These are phyloP conservation scores for Plutomurus gul DNA, from an alignment of 1,140 invertebrate species.

Conservation along the genomic window DNA sequence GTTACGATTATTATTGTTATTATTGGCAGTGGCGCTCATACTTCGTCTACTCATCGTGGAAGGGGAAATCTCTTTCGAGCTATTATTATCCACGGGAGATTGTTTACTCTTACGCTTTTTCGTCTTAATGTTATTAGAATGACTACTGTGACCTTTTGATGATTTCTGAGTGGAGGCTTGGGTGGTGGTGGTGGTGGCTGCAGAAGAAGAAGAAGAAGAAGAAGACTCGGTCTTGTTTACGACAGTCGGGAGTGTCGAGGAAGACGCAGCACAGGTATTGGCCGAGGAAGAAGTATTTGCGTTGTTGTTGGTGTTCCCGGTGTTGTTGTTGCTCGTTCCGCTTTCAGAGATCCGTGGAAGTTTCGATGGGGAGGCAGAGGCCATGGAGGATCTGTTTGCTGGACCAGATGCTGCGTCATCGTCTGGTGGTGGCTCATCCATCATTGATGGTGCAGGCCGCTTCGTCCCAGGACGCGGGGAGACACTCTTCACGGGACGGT, in stretches of 20 bases:
- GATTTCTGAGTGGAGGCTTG: background rate
- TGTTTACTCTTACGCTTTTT: background rate
- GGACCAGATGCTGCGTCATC: slow-evolving; percentile 44
- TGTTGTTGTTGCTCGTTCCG: background rate
- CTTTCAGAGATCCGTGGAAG: slow-evolving; percentile 36
- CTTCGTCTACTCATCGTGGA: slow-evolving; percentile 23
- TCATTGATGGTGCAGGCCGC: slow-evolving; percentile 45
- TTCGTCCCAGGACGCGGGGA: slow-evolving; percentile 42
- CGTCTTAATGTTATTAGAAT: slow-evolving; percentile 1
- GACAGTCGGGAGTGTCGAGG: background rate
- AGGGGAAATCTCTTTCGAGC: background rate
- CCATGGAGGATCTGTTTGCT: slow-evolving; percentile 15
- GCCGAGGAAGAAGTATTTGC: background rate
- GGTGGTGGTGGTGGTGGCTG: background rate
- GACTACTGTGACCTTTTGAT: slow-evolving; percentile 9
- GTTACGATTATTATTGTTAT: background rate
- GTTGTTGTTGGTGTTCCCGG: background rate
- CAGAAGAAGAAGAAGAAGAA: background rate
- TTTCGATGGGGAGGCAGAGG: slow-evolving; percentile 41
- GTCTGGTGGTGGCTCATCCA: slow-evolving; percentile 52
- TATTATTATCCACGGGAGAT: background rate
- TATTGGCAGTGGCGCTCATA: background rate
- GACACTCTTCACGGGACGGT: slow-evolving; percentile 53
- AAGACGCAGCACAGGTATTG: background rate
- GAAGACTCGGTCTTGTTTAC: background rate